Evolutionary conservation across 2,797 vertebrate species (phyloP).

Genomic region (Acanthiza pusilla): DNA sequence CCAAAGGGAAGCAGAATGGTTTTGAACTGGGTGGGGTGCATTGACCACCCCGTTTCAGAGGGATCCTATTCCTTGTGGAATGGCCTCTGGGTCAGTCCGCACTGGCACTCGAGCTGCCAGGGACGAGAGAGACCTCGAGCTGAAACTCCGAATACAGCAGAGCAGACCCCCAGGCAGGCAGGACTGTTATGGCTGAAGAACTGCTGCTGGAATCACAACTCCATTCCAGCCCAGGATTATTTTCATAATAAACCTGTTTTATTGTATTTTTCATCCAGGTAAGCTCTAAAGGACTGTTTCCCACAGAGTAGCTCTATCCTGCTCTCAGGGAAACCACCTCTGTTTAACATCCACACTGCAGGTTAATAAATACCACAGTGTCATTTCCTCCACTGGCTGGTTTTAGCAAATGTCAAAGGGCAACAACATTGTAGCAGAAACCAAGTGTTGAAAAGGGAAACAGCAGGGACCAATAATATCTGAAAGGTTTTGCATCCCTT

Average conservation of each 20-base stretch:
- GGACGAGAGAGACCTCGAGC: not conserved
- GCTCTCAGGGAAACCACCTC: not conserved
- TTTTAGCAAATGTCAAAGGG: conserved; percentile 1
- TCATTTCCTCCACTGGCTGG: conserved; percentile 4
- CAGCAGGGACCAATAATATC: not conserved
- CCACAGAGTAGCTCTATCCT: not conserved
- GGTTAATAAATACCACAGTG: conserved; percentile 12
- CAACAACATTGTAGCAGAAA: not conserved
- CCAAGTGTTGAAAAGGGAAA: not conserved
- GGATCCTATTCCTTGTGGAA: not conserved
- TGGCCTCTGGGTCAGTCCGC: not conserved
- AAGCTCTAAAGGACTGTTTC: not conserved
- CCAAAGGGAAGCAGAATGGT: not conserved
- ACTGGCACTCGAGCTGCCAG: not conserved
- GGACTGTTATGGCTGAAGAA: not conserved
- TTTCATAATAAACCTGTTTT: not conserved
- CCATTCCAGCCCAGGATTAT: not conserved
- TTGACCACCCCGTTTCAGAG: not conserved
- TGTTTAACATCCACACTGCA: not conserved
- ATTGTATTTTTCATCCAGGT: not conserved
- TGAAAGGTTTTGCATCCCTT: not conserved
- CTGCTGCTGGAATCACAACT: not conserved
- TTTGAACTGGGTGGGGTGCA: not conserved
- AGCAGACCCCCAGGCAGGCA: not conserved
- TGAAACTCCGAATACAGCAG: not conserved